Base-by-base conservation (phyloP, 2,888 invertebrate genomes). In the Cecidostiba fungosa region DNA sequence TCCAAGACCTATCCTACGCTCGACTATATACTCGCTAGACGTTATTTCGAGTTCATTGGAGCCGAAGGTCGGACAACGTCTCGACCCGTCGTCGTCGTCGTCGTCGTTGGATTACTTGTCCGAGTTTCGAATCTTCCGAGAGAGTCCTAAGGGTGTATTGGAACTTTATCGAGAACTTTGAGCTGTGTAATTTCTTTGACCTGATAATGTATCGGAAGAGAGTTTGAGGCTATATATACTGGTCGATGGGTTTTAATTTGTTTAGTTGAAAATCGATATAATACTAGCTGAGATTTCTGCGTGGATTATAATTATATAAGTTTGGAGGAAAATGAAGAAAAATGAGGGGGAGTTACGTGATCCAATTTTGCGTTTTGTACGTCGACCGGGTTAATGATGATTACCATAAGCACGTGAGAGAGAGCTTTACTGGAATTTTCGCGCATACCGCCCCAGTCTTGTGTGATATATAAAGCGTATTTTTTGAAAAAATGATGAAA, bases 1-100 rank as follows among this genome's bases (percentile, higher is more conserved):
- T 88, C 88, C 87, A 85, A 92, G 92, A 92, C 92, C 92, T 93
- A 92, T 92, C 92, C 85, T 86, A 74, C 87, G 72, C 86, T 77
- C 82, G 79, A 8, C 54, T 59, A 3, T 59, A 16, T 54, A 1
- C 16, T 66, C 47, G 32, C 70, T 72, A 23, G 77, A 80, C 88
- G 87, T 89, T 87, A 88, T 88, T 89, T 88, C 88, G 88, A 89
- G 88, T 89, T 88, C 87, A 89, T 89, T 89, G 88, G 88, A 89
- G 88, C 85, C 88, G 89, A 89, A 89, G 89, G 89, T 89, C 89
- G 86, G 80, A 62, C 14, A 19, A 26, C 50, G 77, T 29, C 47
- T 78, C 43, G 72, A 14, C 66, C 23, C 36, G 3, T 32, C 66
- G n/a, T 50, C 39, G 62, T 14, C 39, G 23, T 19, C 59, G n/a